Evolutionary conservation across 2,797 vertebrate species (phyloP), one percentile per base, ranked within the genome.

Genomic region (Chiloscyllium punctatum): DNA sequence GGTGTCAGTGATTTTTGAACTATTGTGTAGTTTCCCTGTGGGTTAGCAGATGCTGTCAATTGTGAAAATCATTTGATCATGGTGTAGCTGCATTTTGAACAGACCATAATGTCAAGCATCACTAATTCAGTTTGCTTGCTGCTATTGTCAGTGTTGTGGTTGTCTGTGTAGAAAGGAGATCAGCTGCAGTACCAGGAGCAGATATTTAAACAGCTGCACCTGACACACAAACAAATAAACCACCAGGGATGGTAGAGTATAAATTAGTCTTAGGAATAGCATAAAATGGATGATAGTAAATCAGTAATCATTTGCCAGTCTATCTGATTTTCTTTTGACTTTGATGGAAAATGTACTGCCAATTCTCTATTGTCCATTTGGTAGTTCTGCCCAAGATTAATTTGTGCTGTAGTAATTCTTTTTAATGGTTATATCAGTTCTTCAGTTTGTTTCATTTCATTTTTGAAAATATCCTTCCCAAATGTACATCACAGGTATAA

Each of bases 41-140:
- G 87, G 87, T 90, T 90, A 62, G 33, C 51, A 62, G 13, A 90
- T 62, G 87, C 42, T 84, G 82, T 84, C 42, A 62, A 27, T 90
- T 90, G 87, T 90, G 87, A 90, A 90, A 90, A 48, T 4, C 15
- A 90, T 90, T 90, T 90, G 27, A 57, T 90, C 33, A 90, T 53
- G 51, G 51, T 90, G 25, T 90, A 62, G 11, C 53, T 84, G 51
- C 53, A 62, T 90, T 90, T 90, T 90, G 87, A n/a, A 30, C 87
- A 90, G 53, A 57, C 82, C 27, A 62, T 62, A 90, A 90, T 30
- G 16, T 62, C 9, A 90, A 62, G 51, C 48, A 62, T 53, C 53
- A 16, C 51, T 90, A 51, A 90, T 53, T 90, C 51, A 90, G 30
- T 62, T 90, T 90, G 57, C 84, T 53, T 51, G 57, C 87, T 90